Evolutionary conservation across 2,888 invertebrate genomes (phyloP), one percentile per base, ranked within the genome.

Genomic region (Luffia ferchaultella): DNA sequence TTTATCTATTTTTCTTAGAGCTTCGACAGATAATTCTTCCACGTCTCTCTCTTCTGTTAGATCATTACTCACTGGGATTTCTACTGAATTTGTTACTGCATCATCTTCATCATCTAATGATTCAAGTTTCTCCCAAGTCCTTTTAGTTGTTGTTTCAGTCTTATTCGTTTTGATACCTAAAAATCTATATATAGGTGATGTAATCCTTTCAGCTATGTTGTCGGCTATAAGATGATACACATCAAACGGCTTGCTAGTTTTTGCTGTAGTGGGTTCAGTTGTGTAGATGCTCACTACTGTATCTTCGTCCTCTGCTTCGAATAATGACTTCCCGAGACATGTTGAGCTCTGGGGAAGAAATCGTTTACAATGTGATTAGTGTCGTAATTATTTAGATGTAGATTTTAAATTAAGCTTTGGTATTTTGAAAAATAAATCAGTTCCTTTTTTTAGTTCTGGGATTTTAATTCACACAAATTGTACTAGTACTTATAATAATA

Each of bases 261-360:
- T 68, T 3, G 61, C 58, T 0, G 67, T 61, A 42, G 64, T 63
- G 0, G 73, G 57, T 41, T 67, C 63, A 0, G 76, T 75, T 3
- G 77, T 80, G 62, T 85, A 85, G 49, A 76, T 74, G 53, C 82
- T 82, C 48, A 85, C 80, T 52, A 80, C 82, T 0, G 78, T 74
- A 16, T 49, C 49, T 7, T 30, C 30, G 20, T 72, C 68, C 41
- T 73, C 75, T 0, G 63, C 61, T 7, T 61, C 65, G 2, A 64
- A 57, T 2, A 64, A 48, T 0, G 72, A 61, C 3, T 68, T 61
- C 53, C 70, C 59, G 52, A 52, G 50, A 56, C 72, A 70, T 50
- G 62, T 62, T 30, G 30, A 7, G 30, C 5, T 30, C 30, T 30
- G 30, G 12, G 12, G 12, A 30, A n/a, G n/a, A n/a, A n/a, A n/a